Base-by-base conservation (phyloP, 2,113 vertebrate species). In the rabbit (Oryctolagus cuniculus) region DNA sequence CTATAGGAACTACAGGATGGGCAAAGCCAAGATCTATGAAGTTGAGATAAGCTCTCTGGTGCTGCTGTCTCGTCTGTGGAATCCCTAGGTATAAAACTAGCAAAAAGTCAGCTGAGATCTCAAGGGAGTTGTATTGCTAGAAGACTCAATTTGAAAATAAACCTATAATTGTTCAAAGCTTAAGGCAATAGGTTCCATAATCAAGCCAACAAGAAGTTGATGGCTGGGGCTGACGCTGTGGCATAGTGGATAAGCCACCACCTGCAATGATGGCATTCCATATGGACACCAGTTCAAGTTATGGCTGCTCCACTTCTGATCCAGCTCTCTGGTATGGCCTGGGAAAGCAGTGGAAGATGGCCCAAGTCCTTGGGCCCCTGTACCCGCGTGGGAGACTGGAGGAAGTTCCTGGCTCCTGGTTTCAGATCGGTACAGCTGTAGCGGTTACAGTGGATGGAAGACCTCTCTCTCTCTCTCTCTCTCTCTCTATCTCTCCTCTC, bases 21-120 rank as follows among this genome's bases (percentile, higher is more conserved):
- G n/a, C 36, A 93, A 90, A 96, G 55, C 80, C 87, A 53, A 80
- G 67, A 27, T 92, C 61, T 92, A 36, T 91, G 38, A 95, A 36
- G 19, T 19, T 6, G 29, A 25, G 24, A 66, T 87, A 77, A 85
- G 19, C 55, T 77, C 93, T 92, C 61, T 87, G 38, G 36, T 77
- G 6, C 53, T 93, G 29, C 53, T 67, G 21, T n/a, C 66, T 75
- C 25, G 11, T 49, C 72, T 93, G 58, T 79, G 16, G 75, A 97
- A 77, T 58, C 44, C 67, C 36, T 34, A 89, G 66, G 29, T 93
- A 81, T 11, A 77, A 92, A 93, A 81, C 4, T n/a, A 73, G 63
- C 25, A 89, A 85, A 88, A 84, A 89, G 8, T 29, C 81, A 95
- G 34, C 34, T 55, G 74, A 94, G 17, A 44, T 73, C 51, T 51